Conservation (phyloP, 1,140 invertebrate species). For the Tenebrio molitor region DNA sequence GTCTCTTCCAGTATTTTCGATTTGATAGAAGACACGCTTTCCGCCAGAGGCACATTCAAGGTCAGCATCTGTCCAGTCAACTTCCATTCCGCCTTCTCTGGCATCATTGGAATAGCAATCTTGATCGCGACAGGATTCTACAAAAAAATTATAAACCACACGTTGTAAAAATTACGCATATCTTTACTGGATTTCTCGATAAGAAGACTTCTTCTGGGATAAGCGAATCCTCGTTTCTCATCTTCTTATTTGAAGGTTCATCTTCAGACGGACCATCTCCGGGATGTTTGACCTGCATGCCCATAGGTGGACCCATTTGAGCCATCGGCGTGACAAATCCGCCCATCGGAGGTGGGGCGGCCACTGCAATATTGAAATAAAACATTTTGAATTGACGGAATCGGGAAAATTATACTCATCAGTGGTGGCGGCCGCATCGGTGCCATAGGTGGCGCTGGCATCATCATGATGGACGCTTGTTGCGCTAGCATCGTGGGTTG, state of each 20-base stretch:
- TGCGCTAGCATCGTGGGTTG: slow-evolving; percentile 69
- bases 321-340: slow-evolving; percentile 68
- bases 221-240: slow-evolving; percentile 92
- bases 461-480: slow-evolving; percentile 77
- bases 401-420: slow-evolving; percentile 68
- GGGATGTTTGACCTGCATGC: slow-evolving; percentile 69
- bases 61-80: slow-evolving; percentile 92
- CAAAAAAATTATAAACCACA: slow-evolving; percentile 27
- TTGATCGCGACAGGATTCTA: slow-evolving; percentile 81
- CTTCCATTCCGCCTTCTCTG: slow-evolving; percentile 96
- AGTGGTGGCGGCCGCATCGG: slow-evolving; percentile 75
- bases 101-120: slow-evolving; percentile 83
- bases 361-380: slow-evolving; percentile 56
- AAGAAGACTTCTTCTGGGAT: slow-evolving; percentile 91
- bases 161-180: slow-evolving; percentile 11
- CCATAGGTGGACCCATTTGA: slow-evolving; percentile 64
- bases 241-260: slow-evolving; percentile 89
- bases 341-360: slow-evolving; percentile 69
- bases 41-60: slow-evolving; percentile 84
- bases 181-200: slow-evolving; percentile 70
- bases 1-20: slow-evolving; percentile 89
- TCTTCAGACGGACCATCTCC: slow-evolving; percentile 74
- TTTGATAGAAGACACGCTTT: slow-evolving; percentile 90
- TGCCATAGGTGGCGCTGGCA: slow-evolving; percentile 73
- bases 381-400: slow-evolving; percentile 1